Conservation (phyloP, 2,797 vertebrate species). For the Phyllotis vaccarum region DNA sequence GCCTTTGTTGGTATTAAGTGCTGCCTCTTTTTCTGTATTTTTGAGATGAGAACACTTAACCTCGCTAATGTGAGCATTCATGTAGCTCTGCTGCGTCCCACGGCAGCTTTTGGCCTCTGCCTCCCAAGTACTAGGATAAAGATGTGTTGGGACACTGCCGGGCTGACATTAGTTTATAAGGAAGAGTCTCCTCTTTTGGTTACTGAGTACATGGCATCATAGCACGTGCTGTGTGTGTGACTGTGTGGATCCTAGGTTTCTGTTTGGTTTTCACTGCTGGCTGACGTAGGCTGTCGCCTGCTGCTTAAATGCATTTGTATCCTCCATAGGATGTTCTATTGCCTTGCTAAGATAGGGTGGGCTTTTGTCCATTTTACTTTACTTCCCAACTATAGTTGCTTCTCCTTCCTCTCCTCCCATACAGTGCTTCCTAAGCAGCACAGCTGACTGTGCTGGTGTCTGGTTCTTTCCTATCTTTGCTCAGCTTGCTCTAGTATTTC, state of each 20-base stretch:
- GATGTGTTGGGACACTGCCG: neutral
- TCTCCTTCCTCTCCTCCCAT: neutral
- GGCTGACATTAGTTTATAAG: neutral
- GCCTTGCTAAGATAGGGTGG: neutral
- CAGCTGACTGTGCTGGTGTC: neutral
- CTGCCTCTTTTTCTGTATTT: neutral
- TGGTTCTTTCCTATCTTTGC: neutral
- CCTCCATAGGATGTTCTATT: neutral
- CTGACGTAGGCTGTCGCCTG: neutral
- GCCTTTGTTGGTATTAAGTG: neutral
- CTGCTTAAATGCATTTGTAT: neutral
- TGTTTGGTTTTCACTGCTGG: neutral
- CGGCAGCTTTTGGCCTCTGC: neutral
- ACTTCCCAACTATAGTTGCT: neutral
- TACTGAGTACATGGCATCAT: neutral
- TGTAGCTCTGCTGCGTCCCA: neutral
- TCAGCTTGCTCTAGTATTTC: conserved; percentile 5
- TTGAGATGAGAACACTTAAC: neutral
- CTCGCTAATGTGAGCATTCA: neutral
- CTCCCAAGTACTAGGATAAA: neutral
- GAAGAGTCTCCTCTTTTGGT: neutral
- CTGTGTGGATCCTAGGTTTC: neutral
- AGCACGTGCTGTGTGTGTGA: neutral
- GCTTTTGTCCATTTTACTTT: neutral
- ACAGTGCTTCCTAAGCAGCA: neutral